Evolutionary conservation across 1,140 invertebrate genomes (phyloP).

Genomic region (Hirudo medicinalis): DNA sequence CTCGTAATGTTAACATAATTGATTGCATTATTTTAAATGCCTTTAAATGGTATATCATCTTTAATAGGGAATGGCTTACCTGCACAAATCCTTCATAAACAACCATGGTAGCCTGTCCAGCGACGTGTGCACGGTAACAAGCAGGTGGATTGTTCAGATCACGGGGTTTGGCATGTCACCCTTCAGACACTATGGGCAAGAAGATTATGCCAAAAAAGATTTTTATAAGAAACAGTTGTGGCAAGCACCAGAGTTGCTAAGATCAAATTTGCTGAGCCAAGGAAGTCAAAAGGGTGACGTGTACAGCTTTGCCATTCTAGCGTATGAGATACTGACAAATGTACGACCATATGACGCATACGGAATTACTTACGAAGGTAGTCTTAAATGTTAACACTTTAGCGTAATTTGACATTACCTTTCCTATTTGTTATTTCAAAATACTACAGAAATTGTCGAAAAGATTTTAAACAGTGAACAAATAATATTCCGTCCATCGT

Average conservation of each 20-base stretch:
- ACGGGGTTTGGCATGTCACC: conserved; percentile 75
- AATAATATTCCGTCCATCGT: too few relatives aligned
- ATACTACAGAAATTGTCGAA: background rate
- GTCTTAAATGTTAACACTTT: background rate
- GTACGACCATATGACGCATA: conserved; percentile 53
- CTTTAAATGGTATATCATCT: background rate
- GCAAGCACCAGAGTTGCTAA: background rate
- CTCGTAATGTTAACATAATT: too few relatives aligned
- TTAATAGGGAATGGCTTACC: background rate
- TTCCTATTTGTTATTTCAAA: background rate
- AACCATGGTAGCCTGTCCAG: background rate
- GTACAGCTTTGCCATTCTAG: conserved; percentile 75
- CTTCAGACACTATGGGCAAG: conserved; percentile 32
- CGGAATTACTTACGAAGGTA: background rate
- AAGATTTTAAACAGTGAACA: too few relatives aligned
- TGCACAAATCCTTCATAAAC: background rate
- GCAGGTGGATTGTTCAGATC: conserved; percentile 75
- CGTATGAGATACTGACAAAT: conserved; percentile 73
- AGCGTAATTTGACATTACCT: background rate
- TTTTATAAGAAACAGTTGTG: conserved; percentile 7
- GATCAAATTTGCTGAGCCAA: background rate
- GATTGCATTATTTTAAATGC: too few relatives aligned
- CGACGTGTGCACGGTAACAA: background rate
- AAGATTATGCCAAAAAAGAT: background rate
- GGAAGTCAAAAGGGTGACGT: conserved; percentile 60